phyloP scores from a whole-genome alignment of 2,888 invertebrate genomes.

The Odontomyia ornata region DNA sequence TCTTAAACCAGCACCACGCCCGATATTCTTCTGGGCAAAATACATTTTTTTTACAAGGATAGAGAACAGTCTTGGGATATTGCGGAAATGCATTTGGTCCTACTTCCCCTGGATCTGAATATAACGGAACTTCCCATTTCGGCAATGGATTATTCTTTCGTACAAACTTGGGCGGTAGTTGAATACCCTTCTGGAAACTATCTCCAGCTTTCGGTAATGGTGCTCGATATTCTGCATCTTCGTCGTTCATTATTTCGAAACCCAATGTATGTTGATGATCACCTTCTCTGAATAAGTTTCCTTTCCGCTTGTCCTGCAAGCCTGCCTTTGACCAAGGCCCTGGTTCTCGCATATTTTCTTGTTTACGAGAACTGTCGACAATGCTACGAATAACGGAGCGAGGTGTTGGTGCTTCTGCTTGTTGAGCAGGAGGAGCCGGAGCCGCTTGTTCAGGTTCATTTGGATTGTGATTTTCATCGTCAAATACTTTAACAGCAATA shows the following conservation, averaged over 20 bases:
- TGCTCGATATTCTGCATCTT: slow-evolving; percentile 38
- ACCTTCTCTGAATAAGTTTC: slow-evolving; percentile 1
- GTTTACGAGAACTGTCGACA: slow-evolving; percentile 68
- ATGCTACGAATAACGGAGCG: slow-evolving; percentile 64
- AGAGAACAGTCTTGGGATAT: slow-evolving; percentile 60
- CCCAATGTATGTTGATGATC: slow-evolving; percentile 50
- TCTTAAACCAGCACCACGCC: slow-evolving; percentile 57
- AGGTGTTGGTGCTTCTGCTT: neutral
- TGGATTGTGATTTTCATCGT: slow-evolving; percentile 53
- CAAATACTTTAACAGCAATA: slow-evolving; percentile 67
- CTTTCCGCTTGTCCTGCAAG: slow-evolving; percentile 21
- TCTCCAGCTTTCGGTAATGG: slow-evolving; percentile 43
- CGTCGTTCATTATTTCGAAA: slow-evolving; percentile 60
- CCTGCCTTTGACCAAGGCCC: slow-evolving; percentile 73
- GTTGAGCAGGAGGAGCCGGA: slow-evolving; percentile 21
- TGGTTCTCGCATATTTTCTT: slow-evolving; percentile 77
- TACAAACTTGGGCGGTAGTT: slow-evolving; percentile 54
- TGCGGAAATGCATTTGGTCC: slow-evolving; percentile 54
- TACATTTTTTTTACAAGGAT: slow-evolving; percentile 59
- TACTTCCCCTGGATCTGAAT: slow-evolving; percentile 55
- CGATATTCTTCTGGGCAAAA: slow-evolving; percentile 59
- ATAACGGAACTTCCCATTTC: slow-evolving; percentile 58
- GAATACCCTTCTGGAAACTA: slow-evolving; percentile 47
- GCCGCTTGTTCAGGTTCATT: slow-evolving; percentile 57
- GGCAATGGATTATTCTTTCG: slow-evolving; percentile 55